Percentiles rank a stretch among this genome's conserved stretches.
Conservation (phyloP, 2,797 vertebrate genomes). For the Argya squamiceps region DNA sequence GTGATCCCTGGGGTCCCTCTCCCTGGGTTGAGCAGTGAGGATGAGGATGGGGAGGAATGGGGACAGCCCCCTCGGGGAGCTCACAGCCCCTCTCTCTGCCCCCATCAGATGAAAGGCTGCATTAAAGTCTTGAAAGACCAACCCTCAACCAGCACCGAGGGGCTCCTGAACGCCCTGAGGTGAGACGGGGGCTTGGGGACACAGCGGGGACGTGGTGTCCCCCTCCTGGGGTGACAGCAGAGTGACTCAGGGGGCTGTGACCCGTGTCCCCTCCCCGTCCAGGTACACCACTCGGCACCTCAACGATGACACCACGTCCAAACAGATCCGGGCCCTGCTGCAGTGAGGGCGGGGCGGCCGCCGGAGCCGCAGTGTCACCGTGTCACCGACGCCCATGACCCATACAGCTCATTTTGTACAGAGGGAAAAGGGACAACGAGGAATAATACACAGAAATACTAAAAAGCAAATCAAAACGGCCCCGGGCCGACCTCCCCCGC, state of each 20-base stretch:
- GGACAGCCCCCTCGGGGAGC: fast-evolving
- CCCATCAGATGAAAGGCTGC: conserved; percentile 89
- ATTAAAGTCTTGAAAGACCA: conserved; percentile 94
- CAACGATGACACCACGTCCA: conserved; percentile 92
- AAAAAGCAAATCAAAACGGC: fast-evolving
- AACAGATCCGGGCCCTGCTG: conserved; percentile 92
- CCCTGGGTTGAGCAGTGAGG: neutral
- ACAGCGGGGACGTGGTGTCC: fast-evolving
- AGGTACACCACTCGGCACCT: conserved; percentile 93
- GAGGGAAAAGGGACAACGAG: conserved; percentile 34
- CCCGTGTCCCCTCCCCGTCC: neutral
- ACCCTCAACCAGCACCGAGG: conserved; percentile 90
- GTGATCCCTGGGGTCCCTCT: fast-evolving
- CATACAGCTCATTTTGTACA: conserved; percentile 87
- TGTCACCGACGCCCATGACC: conserved; percentile 79
- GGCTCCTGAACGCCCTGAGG: conserved; percentile 91
- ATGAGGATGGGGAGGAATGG: neutral
- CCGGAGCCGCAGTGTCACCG: conserved; percentile 62
- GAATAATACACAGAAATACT: neutral
- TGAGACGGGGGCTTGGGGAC: neutral
- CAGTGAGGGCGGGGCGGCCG: conserved; percentile 76
- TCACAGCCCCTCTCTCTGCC: neutral
- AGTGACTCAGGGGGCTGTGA: neutral
- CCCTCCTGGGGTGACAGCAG: fast-evolving
- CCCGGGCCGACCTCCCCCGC: neutral